A percentile compares a stretch with the other conserved stretches of the same genome.
phyloP scores from a whole-genome alignment of 2,797 vertebrate genomes.

The Synanceia verrucosa region DNA sequence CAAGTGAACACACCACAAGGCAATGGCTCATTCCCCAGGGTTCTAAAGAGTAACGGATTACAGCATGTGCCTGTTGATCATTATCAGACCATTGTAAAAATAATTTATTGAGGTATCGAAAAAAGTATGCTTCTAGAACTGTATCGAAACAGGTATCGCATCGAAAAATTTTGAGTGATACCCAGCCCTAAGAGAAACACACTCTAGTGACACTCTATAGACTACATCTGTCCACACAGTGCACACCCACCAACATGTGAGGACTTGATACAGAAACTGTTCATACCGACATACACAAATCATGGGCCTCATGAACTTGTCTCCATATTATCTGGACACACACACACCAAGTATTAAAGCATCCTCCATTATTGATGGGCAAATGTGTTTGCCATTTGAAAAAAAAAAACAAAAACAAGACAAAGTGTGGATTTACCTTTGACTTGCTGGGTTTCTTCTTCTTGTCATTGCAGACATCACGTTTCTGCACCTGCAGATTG shows the following conservation, averaged over 20 bases:
- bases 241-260: conserved; percentile 40
- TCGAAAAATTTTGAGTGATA: too few relatives aligned
- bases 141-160: too few relatives aligned
- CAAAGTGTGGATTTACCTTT: conserved; percentile 82
- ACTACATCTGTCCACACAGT: neutral
- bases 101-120: too few relatives aligned
- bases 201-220: neutral
- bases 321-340: conserved; percentile 64
- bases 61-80: too few relatives aligned
- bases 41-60: too few relatives aligned
- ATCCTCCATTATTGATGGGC: neutral
- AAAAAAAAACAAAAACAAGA: neutral
- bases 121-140: too few relatives aligned
- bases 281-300: conserved; percentile 74
- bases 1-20: too few relatives aligned
- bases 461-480: conserved; percentile 86
- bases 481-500: conserved; percentile 88
- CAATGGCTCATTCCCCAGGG: too few relatives aligned
- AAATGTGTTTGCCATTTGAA: neutral
- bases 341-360: conserved; percentile 6
- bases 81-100: too few relatives aligned
- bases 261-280: conserved; percentile 28
- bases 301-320: conserved; percentile 59
- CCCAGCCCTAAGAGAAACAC: too few relatives aligned
- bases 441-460: conserved; percentile 93